These are phyloP conservation scores for Psephotus haematonotus DNA, from an alignment of 2,113 vertebrate genomes.

Conservation along the genomic window DNA sequence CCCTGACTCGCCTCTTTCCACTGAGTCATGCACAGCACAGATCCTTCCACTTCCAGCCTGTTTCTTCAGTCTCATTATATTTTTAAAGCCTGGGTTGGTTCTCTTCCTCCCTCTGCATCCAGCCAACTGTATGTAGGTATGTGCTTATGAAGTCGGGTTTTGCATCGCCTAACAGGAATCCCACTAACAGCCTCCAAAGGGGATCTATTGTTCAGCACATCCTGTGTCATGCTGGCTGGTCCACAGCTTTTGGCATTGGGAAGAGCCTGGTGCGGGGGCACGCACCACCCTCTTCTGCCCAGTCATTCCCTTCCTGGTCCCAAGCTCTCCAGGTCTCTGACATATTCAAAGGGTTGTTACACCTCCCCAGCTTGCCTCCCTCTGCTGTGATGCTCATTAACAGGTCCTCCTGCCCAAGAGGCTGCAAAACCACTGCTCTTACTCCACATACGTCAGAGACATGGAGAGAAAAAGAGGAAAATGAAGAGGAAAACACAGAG, in stretches of 20 bases:
- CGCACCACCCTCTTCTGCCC: not conserved
- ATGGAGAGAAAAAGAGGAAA: not conserved
- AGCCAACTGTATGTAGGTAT: not conserved
- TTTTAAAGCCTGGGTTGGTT: not conserved
- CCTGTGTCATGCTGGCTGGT: accelerated
- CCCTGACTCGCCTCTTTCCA: not conserved
- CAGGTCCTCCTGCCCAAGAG: not conserved
- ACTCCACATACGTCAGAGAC: not conserved
- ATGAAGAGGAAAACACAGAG: not conserved
- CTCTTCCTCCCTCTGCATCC: not conserved
- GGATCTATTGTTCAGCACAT: not conserved
- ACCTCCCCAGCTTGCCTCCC: not conserved
- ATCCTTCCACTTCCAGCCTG: not conserved
- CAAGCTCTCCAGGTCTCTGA: accelerated
- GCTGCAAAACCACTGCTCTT: not conserved
- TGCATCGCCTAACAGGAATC: not conserved
- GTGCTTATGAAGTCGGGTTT: not conserved
- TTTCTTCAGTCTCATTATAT: not conserved
- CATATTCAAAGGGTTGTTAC: not conserved
- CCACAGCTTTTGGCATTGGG: not conserved
- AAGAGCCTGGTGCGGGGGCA: not conserved
- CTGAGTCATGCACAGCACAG: not conserved
- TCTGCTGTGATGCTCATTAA: not conserved
- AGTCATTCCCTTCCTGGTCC: not conserved
- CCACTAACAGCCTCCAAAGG: not conserved